Conservation (phyloP, 2,888 invertebrate genomes). For the Pollenia griseotomentosa region DNA sequence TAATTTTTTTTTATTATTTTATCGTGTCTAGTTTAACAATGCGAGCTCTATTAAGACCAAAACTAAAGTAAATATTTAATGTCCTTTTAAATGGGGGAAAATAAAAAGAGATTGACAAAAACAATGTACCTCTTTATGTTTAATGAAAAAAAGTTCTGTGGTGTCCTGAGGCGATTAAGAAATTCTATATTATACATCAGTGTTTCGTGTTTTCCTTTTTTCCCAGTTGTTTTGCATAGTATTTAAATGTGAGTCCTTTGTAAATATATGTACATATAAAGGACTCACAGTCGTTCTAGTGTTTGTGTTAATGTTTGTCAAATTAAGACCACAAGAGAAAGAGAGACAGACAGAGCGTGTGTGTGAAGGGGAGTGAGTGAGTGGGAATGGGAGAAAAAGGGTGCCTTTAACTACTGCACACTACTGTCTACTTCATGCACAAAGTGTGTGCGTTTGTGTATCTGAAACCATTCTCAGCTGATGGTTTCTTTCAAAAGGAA, state of each 20-base stretch:
- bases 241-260: slow-evolving; percentile 29
- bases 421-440: slow-evolving; percentile 28
- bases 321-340: neutral
- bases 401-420: slow-evolving; percentile 5
- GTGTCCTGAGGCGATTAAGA: slow-evolving; percentile 52
- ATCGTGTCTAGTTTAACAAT: neutral
- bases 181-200: slow-evolving; percentile 45
- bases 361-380: slow-evolving; percentile 16
- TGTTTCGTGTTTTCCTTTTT: slow-evolving; percentile 32
- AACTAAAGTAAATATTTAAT: neutral
- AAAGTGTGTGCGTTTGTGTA: slow-evolving; percentile 45
- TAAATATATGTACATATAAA: neutral
- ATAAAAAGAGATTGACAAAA: slow-evolving; percentile 4
- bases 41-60: neutral
- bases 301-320: slow-evolving; percentile 28
- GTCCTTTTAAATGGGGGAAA: neutral
- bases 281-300: no score
- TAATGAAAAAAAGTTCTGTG: slow-evolving; percentile 31
- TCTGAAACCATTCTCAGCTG: slow-evolving; percentile 46
- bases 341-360: slow-evolving; percentile 2
- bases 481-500: slow-evolving; percentile 47
- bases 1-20: neutral
- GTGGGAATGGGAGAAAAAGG: neutral
- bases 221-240: neutral
- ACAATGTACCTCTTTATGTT: slow-evolving; percentile 18